These are phyloP conservation scores for Drosophila bocki DNA, from an alignment of 1,140 invertebrate genomes.

Conservation along the genomic window DNA sequence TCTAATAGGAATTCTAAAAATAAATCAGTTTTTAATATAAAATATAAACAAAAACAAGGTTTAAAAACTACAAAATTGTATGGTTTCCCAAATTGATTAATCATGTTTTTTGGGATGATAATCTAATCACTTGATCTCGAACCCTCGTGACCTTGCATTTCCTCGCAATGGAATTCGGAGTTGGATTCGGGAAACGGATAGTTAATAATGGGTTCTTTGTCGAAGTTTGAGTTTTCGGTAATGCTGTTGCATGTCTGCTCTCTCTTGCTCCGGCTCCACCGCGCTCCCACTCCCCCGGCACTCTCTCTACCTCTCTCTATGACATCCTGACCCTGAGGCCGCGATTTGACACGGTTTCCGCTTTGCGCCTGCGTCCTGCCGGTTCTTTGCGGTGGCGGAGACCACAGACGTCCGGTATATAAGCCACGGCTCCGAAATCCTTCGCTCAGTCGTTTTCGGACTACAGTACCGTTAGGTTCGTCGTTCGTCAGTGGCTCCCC, in stretches of 20 bases:
- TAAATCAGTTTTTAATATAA: background rate
- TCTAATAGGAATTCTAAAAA: background rate
- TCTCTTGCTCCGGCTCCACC: constrained; percentile 12
- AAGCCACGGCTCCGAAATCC: constrained; percentile 53
- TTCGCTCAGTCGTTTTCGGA: constrained; percentile 68
- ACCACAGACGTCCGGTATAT: constrained; percentile 45
- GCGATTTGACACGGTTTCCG: constrained; percentile 68
- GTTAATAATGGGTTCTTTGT: constrained; percentile 6
- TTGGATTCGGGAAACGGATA: constrained; percentile 9
- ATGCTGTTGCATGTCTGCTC: constrained; percentile 64
- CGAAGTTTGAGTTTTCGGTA: constrained; percentile 35
- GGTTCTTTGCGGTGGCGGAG: constrained; percentile 15
- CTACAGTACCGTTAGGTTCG: constrained; percentile 58
- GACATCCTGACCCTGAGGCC: constrained; percentile 49
- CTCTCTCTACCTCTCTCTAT: constrained; percentile 21
- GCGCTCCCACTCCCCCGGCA: constrained; percentile 6
- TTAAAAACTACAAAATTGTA: no score
- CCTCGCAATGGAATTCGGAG: constrained; percentile 2
- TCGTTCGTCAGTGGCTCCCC: constrained; percentile 10
- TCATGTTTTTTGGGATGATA: background rate
- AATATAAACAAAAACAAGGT: background rate
- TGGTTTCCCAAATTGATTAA: background rate
- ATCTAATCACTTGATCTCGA: constrained; percentile 11
- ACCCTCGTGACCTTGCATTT: constrained; percentile 5
- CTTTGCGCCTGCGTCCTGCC: constrained; percentile 73